Evolutionary conservation across 2,113 vertebrate species (phyloP).

Genomic region (Hylia prasina): DNA sequence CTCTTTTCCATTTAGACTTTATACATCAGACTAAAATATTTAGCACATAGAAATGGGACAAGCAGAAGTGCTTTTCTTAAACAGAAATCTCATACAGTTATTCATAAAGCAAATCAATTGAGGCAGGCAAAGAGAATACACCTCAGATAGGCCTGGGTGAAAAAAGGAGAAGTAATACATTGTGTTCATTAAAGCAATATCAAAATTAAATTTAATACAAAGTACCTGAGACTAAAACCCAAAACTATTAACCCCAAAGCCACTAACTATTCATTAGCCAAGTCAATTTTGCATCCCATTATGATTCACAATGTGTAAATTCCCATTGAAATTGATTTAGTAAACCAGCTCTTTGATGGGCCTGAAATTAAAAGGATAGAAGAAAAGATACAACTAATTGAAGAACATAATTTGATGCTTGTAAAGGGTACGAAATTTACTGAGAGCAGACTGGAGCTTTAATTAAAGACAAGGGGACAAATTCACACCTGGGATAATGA

Average conservation of each 20-base stretch:
- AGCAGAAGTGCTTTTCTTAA: slow-evolving; percentile 16
- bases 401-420: slow-evolving; percentile 63
- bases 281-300: slow-evolving; percentile 78
- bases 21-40: background rate
- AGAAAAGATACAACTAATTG: slow-evolving; percentile 65
- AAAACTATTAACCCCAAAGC: slow-evolving; percentile 75
- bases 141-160: background rate
- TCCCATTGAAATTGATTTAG: slow-evolving; percentile 79
- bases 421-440: slow-evolving; percentile 52
- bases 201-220: slow-evolving; percentile 72
- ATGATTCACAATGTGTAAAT: slow-evolving; percentile 75
- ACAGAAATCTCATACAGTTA: slow-evolving; percentile 14
- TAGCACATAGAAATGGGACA: background rate
- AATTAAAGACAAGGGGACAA: slow-evolving; percentile 71
- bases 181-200: slow-evolving; percentile 60
- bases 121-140: slow-evolving; percentile 33
- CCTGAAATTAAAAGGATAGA: slow-evolving; percentile 74
- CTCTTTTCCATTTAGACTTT: background rate
- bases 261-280: slow-evolving; percentile 76
- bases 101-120: slow-evolving; percentile 43
- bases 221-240: slow-evolving; percentile 71
- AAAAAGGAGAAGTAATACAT: slow-evolving; percentile 55
- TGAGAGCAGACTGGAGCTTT: slow-evolving; percentile 59
- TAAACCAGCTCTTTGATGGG: slow-evolving; percentile 73
- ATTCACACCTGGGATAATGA: slow-evolving; percentile 27